Conservation (phyloP, 2,888 invertebrate species). For the Eupsilia transversa region DNA sequence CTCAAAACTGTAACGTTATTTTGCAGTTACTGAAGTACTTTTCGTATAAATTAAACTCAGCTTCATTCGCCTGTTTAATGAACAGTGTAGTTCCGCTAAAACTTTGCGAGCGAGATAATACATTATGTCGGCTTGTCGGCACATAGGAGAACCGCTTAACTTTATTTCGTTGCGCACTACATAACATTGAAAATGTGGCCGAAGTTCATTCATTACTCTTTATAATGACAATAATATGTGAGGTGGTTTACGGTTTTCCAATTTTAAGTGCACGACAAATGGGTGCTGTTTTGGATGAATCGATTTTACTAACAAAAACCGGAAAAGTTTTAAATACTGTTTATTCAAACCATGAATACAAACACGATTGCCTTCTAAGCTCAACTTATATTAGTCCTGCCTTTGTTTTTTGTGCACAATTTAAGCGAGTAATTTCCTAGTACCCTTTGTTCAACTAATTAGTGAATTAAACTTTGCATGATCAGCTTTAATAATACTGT, state of each 20-base stretch:
- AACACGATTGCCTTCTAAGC: conserved; percentile 13
- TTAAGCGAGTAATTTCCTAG: conserved; percentile 39
- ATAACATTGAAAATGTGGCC: conserved; percentile 60
- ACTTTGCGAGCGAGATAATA: conserved; percentile 76
- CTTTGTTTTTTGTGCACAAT: conserved; percentile 31
- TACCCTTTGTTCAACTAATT: conserved; percentile 62
- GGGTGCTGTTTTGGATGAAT: not conserved
- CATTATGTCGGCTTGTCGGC: conserved; percentile 74
- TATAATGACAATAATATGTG: conserved; percentile 45
- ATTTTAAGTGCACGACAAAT: conserved; percentile 23
- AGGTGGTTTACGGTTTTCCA: conserved; percentile 9
- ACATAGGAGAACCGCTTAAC: conserved; percentile 72
- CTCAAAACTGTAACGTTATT: conserved; percentile 55
- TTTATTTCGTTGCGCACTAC: conserved; percentile 63
- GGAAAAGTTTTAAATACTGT: conserved; percentile 15
- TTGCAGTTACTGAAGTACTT: conserved; percentile 66
- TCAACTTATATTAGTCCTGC: conserved; percentile 7
- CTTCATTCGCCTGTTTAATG: conserved; percentile 75
- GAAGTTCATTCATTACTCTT: conserved; percentile 62
- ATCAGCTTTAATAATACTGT: conserved; percentile 77
- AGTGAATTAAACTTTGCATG: conserved; percentile 70
- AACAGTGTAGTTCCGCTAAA: conserved; percentile 72
- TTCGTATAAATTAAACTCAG: conserved; percentile 73
- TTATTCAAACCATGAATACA: conserved; percentile 19
- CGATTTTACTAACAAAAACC: conserved; percentile 2